Conservation (phyloP, 2,888 invertebrate species). For the Apamea monoglypha region DNA sequence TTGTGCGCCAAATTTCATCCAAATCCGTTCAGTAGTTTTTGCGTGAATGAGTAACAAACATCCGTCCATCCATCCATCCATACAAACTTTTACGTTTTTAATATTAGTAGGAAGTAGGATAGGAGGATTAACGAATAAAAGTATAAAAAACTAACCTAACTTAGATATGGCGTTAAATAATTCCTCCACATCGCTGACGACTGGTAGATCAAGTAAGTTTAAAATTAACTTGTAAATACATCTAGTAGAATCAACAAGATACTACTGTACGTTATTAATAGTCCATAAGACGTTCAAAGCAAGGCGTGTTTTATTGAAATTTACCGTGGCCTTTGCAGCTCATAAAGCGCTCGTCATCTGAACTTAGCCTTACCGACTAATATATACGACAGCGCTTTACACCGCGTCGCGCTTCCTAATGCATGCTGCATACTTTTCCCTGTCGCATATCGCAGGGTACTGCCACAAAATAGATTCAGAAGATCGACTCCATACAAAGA, state of each 20-base stretch:
- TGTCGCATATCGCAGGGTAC: conserved; percentile 33
- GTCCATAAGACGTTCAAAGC: conserved; percentile 1
- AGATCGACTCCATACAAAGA: background rate
- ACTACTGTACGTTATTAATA: background rate
- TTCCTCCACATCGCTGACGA: background rate
- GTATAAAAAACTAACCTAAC: too few species aligned
- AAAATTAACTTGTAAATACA: background rate
- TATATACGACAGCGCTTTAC: conserved; percentile 51
- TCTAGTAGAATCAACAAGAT: background rate
- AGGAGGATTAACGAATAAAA: too few species aligned
- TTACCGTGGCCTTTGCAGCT: conserved; percentile 5
- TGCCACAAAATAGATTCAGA: conserved; percentile 7
- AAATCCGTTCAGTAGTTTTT: too few species aligned
- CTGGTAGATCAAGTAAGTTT: background rate
- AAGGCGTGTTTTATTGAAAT: conserved; percentile 9
- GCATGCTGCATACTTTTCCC: conserved; percentile 57
- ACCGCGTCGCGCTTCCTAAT: conserved; percentile 43
- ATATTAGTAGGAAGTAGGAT: too few species aligned
- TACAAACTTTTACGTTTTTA: too few species aligned
- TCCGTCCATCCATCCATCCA: too few species aligned
- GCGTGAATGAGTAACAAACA: too few species aligned
- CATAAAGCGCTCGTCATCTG: conserved; percentile 34
- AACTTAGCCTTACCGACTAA: conserved; percentile 42
- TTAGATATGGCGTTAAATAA: too few species aligned
- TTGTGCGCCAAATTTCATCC: too few species aligned